Evolutionary conservation across 2,888 invertebrate species (phyloP), one percentile per base, ranked within the genome.

Genomic region (Tenodera sinensis): DNA sequence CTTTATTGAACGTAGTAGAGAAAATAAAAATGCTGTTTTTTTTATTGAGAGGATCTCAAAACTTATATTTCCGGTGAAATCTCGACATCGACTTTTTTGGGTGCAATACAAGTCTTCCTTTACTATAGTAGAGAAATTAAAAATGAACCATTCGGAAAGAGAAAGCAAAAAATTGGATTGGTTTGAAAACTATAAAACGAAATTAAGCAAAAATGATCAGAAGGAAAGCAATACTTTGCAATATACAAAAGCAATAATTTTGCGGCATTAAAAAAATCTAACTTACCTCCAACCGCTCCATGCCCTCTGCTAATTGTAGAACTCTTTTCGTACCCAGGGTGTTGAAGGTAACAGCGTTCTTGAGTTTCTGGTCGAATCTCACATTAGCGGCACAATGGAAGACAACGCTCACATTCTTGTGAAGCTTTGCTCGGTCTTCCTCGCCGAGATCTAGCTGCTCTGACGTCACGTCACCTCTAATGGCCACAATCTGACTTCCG

Each of bases 301-400:
- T 95, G 90, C 94, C 93, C 92, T 96, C 96, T 85, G 97, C 98
- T 89, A 99, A 93, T 15, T 97, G 96, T 90, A 99, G 93, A 94
- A 99, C 96, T 90, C 97, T 95, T 92, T 97, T 97, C 0, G 98
- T 98, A 81, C 98, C 99, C 89, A 98, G 95, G 0, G 98, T 97
- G 93, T 99, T 99, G 93, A 99, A 94, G 88, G 98, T 94, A 14
- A 99, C 97, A 0, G 99, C 98, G 91, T 96, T 96, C 92, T 97
- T 97, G 88, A 99, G 94, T 28, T 96, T 96, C 93, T 99, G 99
- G 93, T 99, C 99, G 92, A 99, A 98, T 91, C 96, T 95, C 92
- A 93, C 94, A 14, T 96, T 96, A 28, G 96, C 96, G 4, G 96
- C 96, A 85, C 96, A 95, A 92, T 99, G 99, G 92, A 98, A 97